phyloP scores from a whole-genome alignment of 2,888 invertebrate genomes.

The Phortica magna region DNA sequence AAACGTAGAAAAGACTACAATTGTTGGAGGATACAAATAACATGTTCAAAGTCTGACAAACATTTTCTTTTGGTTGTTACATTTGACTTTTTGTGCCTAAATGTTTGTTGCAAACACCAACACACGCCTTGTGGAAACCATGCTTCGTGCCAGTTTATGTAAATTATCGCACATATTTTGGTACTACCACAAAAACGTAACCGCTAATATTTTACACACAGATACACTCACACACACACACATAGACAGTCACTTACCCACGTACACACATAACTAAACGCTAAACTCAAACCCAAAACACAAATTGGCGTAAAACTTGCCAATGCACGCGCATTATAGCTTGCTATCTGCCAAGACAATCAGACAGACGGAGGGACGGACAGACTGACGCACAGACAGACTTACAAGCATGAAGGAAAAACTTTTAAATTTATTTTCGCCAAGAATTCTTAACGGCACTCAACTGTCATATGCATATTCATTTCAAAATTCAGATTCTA shows the following conservation, averaged over 20 bases:
- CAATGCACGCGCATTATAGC: conserved; percentile 56
- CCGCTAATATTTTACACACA: conserved; percentile 13
- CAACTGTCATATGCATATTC: conserved; percentile 62
- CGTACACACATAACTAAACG: not conserved
- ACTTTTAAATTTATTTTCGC: conserved; percentile 72
- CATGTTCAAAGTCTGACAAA: too few relatives aligned
- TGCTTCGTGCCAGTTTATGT: conserved; percentile 62
- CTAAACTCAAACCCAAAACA: conserved; percentile 25
- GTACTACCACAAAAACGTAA: conserved; percentile 48
- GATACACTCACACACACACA: not conserved
- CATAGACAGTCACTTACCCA: not conserved
- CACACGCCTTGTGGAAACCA: conserved; percentile 48
- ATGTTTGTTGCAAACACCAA: conserved; percentile 59
- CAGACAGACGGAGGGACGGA: conserved; percentile 47
- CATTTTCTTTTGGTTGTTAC: not conserved
- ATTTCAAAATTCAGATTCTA: conserved; percentile 57
- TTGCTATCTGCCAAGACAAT: conserved; percentile 55
- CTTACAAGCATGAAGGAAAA: conserved; percentile 55
- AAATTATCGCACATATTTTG: conserved; percentile 71
- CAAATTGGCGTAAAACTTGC: conserved; percentile 67
- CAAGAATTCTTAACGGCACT: conserved; percentile 48
- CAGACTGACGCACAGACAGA: conserved; percentile 45
- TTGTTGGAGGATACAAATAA: too few relatives aligned
- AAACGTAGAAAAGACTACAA: too few relatives aligned
- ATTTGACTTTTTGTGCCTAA: conserved; percentile 64